Evolutionary conservation across 2,797 vertebrate species (phyloP).

Genomic region (Otolemur crassicaudatus): DNA sequence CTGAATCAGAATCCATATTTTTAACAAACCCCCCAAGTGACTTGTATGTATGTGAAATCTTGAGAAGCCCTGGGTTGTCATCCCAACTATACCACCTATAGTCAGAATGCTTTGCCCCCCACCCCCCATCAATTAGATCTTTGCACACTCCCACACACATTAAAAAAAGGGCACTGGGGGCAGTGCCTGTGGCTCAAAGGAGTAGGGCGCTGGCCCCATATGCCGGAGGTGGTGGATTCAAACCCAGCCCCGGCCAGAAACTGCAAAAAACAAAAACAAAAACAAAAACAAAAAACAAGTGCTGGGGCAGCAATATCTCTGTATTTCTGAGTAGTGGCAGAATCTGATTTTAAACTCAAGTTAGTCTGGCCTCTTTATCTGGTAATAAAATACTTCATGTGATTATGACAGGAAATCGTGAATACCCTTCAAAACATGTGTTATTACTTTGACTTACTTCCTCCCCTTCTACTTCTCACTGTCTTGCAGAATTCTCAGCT

Average conservation of each 20-base stretch:
- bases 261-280: too few relatives aligned
- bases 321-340: background rate
- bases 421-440: background rate
- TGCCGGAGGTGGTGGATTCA: too few relatives aligned
- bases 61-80: background rate
- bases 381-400: background rate
- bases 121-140: background rate
- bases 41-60: background rate
- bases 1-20: background rate
- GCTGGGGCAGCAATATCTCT: background rate
- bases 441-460: background rate
- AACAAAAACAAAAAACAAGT: too few relatives aligned
- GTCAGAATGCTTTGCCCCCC: background rate
- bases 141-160: background rate
- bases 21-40: background rate
- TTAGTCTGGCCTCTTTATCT: conserved; percentile 16
- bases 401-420: background rate
- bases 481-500: conserved; percentile 68
- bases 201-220: too few relatives aligned
- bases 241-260: too few relatives aligned
- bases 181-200: too few relatives aligned
- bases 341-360: conserved; percentile 9
- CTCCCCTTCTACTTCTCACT: conserved; percentile 57
- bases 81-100: background rate
- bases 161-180: background rate